phyloP scores from a whole-genome alignment of 2,113 vertebrate genomes.

The Podarcis muralis region DNA sequence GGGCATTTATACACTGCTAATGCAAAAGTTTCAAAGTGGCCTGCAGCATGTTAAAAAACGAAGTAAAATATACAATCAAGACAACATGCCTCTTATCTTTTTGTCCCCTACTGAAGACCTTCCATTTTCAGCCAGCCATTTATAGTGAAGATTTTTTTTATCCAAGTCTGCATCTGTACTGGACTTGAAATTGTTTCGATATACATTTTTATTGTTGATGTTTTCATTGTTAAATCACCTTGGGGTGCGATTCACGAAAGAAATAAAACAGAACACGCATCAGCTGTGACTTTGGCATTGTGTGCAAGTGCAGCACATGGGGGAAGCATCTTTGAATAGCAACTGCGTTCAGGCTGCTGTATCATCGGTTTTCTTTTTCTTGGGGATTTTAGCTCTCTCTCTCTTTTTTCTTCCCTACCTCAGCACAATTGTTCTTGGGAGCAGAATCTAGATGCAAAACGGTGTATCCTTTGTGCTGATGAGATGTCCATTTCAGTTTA shows the following conservation, averaged over 20 bases:
- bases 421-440: slow-evolving; percentile 21
- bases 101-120: too few relatives aligned
- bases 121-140: too few relatives aligned
- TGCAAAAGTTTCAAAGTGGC: too few relatives aligned
- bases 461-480: slow-evolving; percentile 43
- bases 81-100: too few relatives aligned
- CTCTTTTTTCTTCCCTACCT: slow-evolving; percentile 8
- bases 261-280: neutral
- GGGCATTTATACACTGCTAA: too few relatives aligned
- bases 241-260: neutral
- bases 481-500: slow-evolving; percentile 29
- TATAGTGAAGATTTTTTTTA: too few relatives aligned
- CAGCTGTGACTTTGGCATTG: neutral
- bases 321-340: neutral
- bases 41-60: too few relatives aligned
- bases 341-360: neutral
- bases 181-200: too few relatives aligned
- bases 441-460: slow-evolving; percentile 37
- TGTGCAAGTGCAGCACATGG: neutral
- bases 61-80: too few relatives aligned
- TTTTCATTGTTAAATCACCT: too few relatives aligned
- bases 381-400: neutral
- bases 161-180: too few relatives aligned
- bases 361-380: neutral
- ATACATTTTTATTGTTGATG: too few relatives aligned